These are phyloP conservation scores for Monochamus alternatus DNA, from an alignment of 2,888 invertebrate species.

Conservation along the genomic window DNA sequence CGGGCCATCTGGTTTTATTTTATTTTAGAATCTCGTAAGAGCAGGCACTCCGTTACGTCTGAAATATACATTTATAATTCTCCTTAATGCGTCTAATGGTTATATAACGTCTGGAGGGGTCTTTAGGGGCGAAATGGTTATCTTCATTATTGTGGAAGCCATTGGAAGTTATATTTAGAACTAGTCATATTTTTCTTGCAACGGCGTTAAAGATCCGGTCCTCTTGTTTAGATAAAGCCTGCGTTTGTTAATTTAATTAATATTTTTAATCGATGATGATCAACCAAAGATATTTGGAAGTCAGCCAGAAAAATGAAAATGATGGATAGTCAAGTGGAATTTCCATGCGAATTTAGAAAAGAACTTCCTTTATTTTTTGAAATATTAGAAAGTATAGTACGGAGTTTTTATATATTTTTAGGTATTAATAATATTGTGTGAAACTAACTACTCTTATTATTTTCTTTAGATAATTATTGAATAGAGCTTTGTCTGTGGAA, in stretches of 20 bases:
- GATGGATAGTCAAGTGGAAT: too few species aligned
- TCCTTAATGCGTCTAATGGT: constrained; percentile 40
- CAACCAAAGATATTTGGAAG: too few species aligned
- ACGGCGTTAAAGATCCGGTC: neutral
- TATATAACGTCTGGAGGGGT: constrained; percentile 26
- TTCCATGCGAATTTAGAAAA: too few species aligned
- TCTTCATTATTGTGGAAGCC: constrained; percentile 28
- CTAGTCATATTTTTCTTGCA: constrained; percentile 2
- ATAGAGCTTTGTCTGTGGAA: too few species aligned
- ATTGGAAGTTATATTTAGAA: constrained; percentile 33
- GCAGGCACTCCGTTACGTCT: constrained; percentile 29
- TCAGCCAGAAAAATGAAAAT: too few species aligned
- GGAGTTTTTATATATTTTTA: too few species aligned
- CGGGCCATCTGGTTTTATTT: constrained; percentile 67
- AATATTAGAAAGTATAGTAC: too few species aligned
- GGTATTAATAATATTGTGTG: too few species aligned
- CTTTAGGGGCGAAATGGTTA: constrained; percentile 32
- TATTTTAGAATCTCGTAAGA: constrained; percentile 54
- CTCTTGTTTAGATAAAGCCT: neutral
- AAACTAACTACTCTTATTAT: too few species aligned
- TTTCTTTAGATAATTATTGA: too few species aligned
- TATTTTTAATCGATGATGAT: neutral
- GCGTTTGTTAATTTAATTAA: neutral
- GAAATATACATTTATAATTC: constrained; percentile 38
- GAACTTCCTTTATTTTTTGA: too few species aligned